Conservation (phyloP, 2,113 vertebrate species). For the Smithornis capensis region DNA sequence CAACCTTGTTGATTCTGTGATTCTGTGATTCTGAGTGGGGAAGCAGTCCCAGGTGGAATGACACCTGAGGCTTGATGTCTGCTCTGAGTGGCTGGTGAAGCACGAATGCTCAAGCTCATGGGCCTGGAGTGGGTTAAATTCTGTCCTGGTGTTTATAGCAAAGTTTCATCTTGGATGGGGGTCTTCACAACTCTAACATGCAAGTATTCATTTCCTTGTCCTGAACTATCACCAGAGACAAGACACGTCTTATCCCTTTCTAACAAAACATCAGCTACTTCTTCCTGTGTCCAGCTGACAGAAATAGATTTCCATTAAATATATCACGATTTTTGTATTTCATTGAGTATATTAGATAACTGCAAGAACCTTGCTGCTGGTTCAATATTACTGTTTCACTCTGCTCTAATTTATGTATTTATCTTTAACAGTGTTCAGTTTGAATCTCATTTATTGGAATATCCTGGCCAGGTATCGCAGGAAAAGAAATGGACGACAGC, state of each 20-base stretch:
- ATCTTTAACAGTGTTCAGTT: neutral
- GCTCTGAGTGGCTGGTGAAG: neutral
- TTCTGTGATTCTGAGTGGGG: too few relatives aligned
- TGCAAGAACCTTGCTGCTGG: neutral
- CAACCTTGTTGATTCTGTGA: too few relatives aligned
- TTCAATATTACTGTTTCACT: neutral
- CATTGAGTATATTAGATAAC: neutral
- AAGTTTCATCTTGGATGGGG: neutral
- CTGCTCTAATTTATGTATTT: neutral
- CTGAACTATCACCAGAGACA: neutral
- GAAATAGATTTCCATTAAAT: neutral
- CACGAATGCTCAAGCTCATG: too few relatives aligned
- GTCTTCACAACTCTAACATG: neutral
- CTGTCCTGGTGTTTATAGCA: neutral
- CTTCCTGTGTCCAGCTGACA: neutral
- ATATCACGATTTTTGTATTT: neutral
- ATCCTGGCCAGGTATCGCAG: too few relatives aligned
- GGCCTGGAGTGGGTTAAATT: neutral
- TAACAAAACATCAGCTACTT: neutral
- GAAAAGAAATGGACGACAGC: too few relatives aligned
- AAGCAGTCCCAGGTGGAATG: accelerated
- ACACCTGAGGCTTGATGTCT: neutral
- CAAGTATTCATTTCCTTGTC: neutral
- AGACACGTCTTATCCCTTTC: neutral
- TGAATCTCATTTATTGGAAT: too few relatives aligned